These are phyloP conservation scores for Palloptera scutellata DNA, from an alignment of 2,888 invertebrate genomes.

Conservation along the genomic window DNA sequence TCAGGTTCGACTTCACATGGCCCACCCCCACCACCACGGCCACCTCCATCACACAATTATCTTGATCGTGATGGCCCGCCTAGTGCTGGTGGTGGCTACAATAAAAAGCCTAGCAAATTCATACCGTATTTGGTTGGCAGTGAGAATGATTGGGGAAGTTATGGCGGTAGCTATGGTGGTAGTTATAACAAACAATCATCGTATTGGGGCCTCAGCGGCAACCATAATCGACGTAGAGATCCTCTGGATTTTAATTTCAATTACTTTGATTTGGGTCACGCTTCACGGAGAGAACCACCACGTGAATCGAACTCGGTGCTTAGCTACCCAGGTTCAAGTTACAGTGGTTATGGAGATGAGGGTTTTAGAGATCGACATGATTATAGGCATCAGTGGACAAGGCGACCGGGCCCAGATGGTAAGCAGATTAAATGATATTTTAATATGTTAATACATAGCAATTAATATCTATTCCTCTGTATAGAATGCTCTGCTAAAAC, in stretches of 20 bases:
- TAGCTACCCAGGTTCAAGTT: slow-evolving; percentile 65
- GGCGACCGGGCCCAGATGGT: slow-evolving; percentile 64
- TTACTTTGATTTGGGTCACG: slow-evolving; percentile 64
- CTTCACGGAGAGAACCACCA: slow-evolving; percentile 55
- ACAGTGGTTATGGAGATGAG: slow-evolving; percentile 50
- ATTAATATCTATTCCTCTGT: slow-evolving; percentile 34
- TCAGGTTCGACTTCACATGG: slow-evolving; percentile 39
- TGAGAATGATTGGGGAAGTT: slow-evolving; percentile 69
- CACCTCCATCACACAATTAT: slow-evolving; percentile 53
- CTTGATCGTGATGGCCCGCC: slow-evolving; percentile 49
- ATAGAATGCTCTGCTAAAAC: slow-evolving; percentile 79
- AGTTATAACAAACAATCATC: slow-evolving; percentile 63
- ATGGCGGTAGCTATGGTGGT: slow-evolving; percentile 70
- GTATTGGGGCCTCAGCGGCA: slow-evolving; percentile 67
- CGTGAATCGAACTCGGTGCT: slow-evolving; percentile 64
- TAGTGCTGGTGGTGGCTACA: slow-evolving; percentile 25
- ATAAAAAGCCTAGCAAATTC: slow-evolving; percentile 61
- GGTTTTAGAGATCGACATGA: slow-evolving; percentile 52
- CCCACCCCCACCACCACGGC: slow-evolving; percentile 38
- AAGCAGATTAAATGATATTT: slow-evolving; percentile 28
- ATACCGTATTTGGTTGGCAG: slow-evolving; percentile 69
- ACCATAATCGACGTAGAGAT: slow-evolving; percentile 58
- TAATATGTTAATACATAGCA: not conserved
- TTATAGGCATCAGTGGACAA: slow-evolving; percentile 62
- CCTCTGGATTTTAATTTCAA: slow-evolving; percentile 63